Evolutionary conservation across 53 echinoderm and acorn worm genomes (phyloP).

Genomic region (Paracentrotus lividus): DNA sequence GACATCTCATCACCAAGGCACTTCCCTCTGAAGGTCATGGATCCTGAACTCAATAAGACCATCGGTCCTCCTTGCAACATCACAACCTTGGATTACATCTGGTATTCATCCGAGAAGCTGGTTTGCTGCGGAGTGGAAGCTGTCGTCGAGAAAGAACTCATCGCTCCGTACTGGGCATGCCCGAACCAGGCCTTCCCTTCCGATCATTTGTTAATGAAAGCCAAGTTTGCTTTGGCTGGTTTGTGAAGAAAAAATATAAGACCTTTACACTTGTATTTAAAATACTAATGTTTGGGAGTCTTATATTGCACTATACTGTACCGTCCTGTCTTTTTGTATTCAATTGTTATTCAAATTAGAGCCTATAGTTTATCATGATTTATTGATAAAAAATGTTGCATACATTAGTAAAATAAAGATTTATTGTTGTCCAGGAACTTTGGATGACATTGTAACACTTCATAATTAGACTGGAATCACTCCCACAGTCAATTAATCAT

Average conservation of each 20-base stretch:
- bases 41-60: conserved; percentile 37
- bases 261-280: too few relatives aligned
- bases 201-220: conserved; percentile 76
- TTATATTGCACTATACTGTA: too few relatives aligned
- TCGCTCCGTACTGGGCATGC: conserved; percentile 71
- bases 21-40: conserved; percentile 55
- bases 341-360: neutral
- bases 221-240: conserved; percentile 55
- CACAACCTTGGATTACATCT: conserved; percentile 76
- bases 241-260: neutral
- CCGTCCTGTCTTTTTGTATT: too few relatives aligned
- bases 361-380: neutral
- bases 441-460: too few relatives aligned
- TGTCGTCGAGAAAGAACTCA: conserved; percentile 52
- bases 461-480: too few relatives aligned
- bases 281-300: too few relatives aligned
- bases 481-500: too few relatives aligned
- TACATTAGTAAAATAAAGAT: too few relatives aligned
- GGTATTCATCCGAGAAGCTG: conserved; percentile 70
- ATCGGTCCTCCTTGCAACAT: conserved; percentile 49
- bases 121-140: conserved; percentile 62
- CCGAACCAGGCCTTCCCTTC: conserved; percentile 77
- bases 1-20: conserved; percentile 18
- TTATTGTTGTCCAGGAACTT: too few relatives aligned
- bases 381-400: neutral